phyloP scores from a whole-genome alignment of 2,888 invertebrate species.

The Drosophila nigricruria region DNA sequence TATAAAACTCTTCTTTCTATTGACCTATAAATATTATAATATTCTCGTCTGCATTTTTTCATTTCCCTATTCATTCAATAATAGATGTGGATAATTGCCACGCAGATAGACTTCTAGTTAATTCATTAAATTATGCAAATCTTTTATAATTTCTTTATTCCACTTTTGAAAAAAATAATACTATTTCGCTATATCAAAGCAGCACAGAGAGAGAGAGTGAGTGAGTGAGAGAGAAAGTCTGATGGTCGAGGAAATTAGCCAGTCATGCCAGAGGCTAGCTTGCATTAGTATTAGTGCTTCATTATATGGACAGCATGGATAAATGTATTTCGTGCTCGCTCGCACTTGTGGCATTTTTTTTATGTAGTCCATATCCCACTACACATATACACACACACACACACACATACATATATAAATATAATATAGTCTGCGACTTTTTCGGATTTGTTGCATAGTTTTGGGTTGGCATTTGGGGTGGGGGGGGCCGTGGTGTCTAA shows the following conservation, averaged over 20 bases:
- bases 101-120: not conserved
- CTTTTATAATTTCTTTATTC: constrained; percentile 33
- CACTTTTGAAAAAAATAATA: not conserved
- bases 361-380: constrained; percentile 1
- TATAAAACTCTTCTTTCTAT: not conserved
- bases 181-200: not conserved
- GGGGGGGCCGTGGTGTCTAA: not conserved
- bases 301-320: constrained; percentile 35
- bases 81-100: not conserved
- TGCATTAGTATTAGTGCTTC: constrained; percentile 25
- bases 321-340: constrained; percentile 29
- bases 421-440: not conserved
- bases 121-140: constrained; percentile 23
- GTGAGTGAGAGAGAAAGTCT: not conserved
- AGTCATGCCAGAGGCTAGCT: constrained; percentile 27
- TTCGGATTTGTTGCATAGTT: constrained; percentile 51
- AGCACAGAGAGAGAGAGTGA: not conserved
- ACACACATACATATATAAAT: not conserved
- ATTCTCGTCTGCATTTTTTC: not conserved
- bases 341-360: constrained; percentile 20
- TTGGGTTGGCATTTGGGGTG: not conserved
- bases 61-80: not conserved
- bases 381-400: too few relatives aligned
- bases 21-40: not conserved
- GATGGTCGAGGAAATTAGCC: constrained; percentile 44